A percentile compares a stretch with the other conserved stretches of the same genome.
Conservation (phyloP, 1,140 invertebrate species). For the Trichoplusia ni region DNA sequence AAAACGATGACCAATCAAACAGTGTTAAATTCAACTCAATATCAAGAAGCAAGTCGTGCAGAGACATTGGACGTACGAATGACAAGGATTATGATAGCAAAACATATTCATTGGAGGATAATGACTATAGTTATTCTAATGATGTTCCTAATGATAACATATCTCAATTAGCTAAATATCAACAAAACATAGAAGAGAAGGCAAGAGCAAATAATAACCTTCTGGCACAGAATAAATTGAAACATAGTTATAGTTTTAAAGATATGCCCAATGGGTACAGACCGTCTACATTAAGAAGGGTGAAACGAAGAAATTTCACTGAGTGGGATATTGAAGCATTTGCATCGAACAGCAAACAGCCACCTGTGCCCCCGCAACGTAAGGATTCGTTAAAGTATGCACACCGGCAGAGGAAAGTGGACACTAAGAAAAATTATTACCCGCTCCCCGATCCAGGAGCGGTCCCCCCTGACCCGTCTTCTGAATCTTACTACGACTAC, state of each 20-base stretch:
- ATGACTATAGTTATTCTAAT: slow-evolving; percentile 53
- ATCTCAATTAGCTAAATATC: slow-evolving; percentile 83
- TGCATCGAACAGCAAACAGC: slow-evolving; percentile 65
- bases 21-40: slow-evolving; percentile 69
- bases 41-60: slow-evolving; percentile 79
- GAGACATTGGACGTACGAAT: slow-evolving; percentile 70
- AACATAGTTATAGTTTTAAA: slow-evolving; percentile 82
- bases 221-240: slow-evolving; percentile 76
- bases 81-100: slow-evolving; percentile 60
- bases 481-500: slow-evolving; percentile 80
- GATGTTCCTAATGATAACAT: slow-evolving; percentile 75
- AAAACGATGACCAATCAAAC: slow-evolving; percentile 56
- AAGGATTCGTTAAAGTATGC: slow-evolving; percentile 80
- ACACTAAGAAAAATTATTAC: slow-evolving; percentile 71
- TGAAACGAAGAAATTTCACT: slow-evolving; percentile 79
- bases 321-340: slow-evolving; percentile 81
- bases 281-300: slow-evolving; percentile 81
- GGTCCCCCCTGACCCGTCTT: slow-evolving; percentile 71
- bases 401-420: slow-evolving; percentile 75
- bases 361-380: slow-evolving; percentile 70
- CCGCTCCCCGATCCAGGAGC: slow-evolving; percentile 71
- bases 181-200: slow-evolving; percentile 83
- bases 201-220: slow-evolving; percentile 77
- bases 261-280: slow-evolving; percentile 83
- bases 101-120: slow-evolving; percentile 59